Percentiles rank a stretch among this genome's conserved stretches.
Evolutionary conservation across 2,797 vertebrate genomes (phyloP).

Genomic region (Tangara arthus): DNA sequence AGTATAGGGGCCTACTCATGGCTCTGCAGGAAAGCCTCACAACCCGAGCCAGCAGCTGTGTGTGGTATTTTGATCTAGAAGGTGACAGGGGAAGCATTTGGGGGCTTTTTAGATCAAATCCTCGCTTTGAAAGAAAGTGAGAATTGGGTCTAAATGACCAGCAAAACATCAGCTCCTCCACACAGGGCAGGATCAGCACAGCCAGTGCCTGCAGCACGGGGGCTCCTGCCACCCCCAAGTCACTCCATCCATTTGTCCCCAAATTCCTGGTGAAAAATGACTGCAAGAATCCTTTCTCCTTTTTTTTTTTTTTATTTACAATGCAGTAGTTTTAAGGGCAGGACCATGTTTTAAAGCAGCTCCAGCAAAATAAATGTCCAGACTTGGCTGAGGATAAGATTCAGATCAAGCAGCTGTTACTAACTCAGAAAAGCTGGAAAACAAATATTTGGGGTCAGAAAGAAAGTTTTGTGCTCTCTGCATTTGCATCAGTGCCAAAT

Average conservation of each 20-base stretch:
- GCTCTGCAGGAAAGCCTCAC: not conserved
- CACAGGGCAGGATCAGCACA: not conserved
- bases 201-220: rapidly evolving
- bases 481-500: not conserved
- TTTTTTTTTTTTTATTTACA: not conserved
- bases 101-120: not conserved
- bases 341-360: not conserved
- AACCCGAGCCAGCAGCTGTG: not conserved
- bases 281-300: not conserved
- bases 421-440: not conserved
- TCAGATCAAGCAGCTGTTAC: not conserved
- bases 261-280: not conserved
- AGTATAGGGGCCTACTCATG: not conserved
- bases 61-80: not conserved
- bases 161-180: not conserved
- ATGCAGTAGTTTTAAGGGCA: not conserved
- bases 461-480: not conserved
- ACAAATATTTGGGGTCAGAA: not conserved
- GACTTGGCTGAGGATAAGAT: not conserved
- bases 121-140: not conserved
- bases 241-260: not conserved
- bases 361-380: not conserved
- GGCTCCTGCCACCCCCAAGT: not conserved
- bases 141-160: not conserved
- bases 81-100: not conserved